Percentiles rank a stretch among this genome's conserved stretches.
Evolutionary conservation across 2,888 invertebrate genomes (phyloP).

Genomic region (Machimus rusticus): DNA sequence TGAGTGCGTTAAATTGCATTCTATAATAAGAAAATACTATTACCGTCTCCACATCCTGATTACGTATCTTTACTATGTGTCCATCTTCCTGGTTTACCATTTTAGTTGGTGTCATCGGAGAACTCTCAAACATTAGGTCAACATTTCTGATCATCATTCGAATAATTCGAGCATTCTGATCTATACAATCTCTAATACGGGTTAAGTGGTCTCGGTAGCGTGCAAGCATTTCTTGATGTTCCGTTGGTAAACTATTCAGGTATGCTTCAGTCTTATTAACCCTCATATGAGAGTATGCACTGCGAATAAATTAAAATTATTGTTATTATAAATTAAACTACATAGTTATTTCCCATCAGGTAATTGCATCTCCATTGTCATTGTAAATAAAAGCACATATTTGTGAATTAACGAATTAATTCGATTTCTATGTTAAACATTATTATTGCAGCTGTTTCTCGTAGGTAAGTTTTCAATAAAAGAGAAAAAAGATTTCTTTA

Average conservation of each 20-base stretch:
- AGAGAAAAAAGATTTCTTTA: no score
- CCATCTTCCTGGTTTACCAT: constrained; percentile 48
- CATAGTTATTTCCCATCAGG: background rate
- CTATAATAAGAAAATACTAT: constrained; percentile 42
- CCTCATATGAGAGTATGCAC: constrained; percentile 77
- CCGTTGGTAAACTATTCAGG: constrained; percentile 73
- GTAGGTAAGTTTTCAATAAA: no score
- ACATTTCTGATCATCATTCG: constrained; percentile 64
- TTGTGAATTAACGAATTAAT: no score
- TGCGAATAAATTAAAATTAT: constrained; percentile 61
- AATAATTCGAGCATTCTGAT: constrained; percentile 66
- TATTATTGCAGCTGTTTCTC: no score
- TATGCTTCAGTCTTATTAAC: constrained; percentile 80
- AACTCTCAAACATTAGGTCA: constrained; percentile 47
- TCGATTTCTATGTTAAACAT: no score
- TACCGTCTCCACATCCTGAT: constrained; percentile 61
- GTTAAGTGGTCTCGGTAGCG: constrained; percentile 80
- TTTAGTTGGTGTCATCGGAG: constrained; percentile 46
- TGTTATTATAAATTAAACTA: no score
- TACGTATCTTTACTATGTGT: constrained; percentile 55
- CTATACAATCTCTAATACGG: constrained; percentile 79
- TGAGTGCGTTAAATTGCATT: background rate
- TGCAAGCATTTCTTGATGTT: constrained; percentile 78
- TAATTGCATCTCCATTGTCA: no score
- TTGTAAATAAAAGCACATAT: no score